Evolutionary conservation across 2,797 vertebrate species (phyloP).

Genomic region (Phrynocephalus forsythii): DNA sequence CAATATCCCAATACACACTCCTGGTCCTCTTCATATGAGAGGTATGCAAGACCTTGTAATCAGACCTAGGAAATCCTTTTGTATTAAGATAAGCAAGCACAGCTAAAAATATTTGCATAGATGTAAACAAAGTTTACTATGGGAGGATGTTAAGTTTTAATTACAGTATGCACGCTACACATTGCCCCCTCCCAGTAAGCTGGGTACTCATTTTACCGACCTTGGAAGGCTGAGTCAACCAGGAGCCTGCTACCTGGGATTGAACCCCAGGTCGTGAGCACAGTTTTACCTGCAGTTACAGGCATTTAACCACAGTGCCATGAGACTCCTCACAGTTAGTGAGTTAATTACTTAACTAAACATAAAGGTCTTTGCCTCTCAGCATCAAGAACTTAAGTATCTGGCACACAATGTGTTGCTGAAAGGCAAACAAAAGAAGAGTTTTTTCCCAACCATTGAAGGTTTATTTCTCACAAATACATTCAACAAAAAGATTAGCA

Average conservation of each 20-base stretch:
- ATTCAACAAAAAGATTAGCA: too few species aligned
- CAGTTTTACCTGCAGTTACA: too few species aligned
- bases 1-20: neutral
- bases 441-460: neutral
- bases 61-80: neutral
- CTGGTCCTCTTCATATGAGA: neutral
- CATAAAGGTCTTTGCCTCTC: neutral
- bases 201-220: too few species aligned
- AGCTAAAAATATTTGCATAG: neutral
- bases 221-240: too few species aligned
- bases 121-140: neutral
- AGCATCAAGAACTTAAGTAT: neutral
- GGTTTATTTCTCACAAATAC: neutral
- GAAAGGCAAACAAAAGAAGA: neutral
- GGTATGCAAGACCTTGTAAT: neutral
- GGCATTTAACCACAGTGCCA: too few species aligned
- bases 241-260: too few species aligned
- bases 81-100: neutral
- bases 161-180: too few species aligned
- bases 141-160: too few species aligned
- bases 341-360: constrained; percentile 15
- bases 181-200: too few species aligned
- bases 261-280: too few species aligned
- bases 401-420: neutral
- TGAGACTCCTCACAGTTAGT: neutral